Base-by-base conservation (phyloP, 2,888 invertebrate genomes). In the Tetropium fuscum region DNA sequence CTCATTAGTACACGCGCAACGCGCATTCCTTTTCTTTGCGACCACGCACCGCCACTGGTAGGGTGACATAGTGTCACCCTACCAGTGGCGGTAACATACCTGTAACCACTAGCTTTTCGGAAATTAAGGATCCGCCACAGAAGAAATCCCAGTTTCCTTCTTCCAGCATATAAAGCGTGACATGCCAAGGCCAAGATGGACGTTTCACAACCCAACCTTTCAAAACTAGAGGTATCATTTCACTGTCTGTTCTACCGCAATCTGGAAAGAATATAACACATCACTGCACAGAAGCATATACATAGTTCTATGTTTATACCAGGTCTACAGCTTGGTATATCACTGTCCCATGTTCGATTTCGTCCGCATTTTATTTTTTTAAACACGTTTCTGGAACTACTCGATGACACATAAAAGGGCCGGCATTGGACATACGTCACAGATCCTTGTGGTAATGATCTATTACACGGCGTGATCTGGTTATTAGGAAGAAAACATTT, bases 91-190 rank as follows among this genome's bases (percentile, higher is more conserved):
- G 1, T 11, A 18, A 25, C 10, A 15, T 59, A 69, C 72, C 72
- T 62, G 84, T 83, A 25, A 84, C 60, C 4, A 84, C 77, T 1
- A 79, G 71, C n/a, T 74, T 71, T 64, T 83, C 83, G 1, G 78
- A 80, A 56, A 87, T 79, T 0, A 88, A 76, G 0, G 84, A 83
- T 0, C 86, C 86, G 0, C 87, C 87, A 56, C 87, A 87, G 58
- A 84, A 84, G 66, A 85, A 85, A 62, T 63, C 78, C 80, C 83
- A 84, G 0, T 81, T 76, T 0, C 69, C 78, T 8, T 76, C 72
- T 3, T 77, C 76, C 64, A 80, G 82, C 1, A 75, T 73, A 69
- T 85, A 87, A 1, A 88, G 79, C 0, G 84, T 84, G 0, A 82
- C 83, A 64, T 87, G 86, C 87, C 87, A 88, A 0, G 87, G 87